Evolutionary conservation across 2,888 invertebrate genomes (phyloP), one percentile per base, ranked within the genome.

Genomic region (Ptychoptera albimana): DNA sequence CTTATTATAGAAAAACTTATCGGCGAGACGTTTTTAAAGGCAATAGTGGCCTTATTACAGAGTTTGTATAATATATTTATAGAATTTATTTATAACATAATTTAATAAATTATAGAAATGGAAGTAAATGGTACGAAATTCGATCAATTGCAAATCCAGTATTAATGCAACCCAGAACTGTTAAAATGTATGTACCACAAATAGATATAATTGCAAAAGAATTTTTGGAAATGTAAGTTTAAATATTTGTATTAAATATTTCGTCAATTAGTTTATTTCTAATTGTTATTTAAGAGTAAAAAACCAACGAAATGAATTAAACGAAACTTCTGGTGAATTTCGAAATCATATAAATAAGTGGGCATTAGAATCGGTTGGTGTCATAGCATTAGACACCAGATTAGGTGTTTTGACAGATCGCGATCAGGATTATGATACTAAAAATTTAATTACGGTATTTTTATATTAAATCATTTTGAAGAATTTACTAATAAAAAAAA

Each of bases 121-220:
- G 78, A 1, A 67, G 72, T 9, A 67, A 73, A 50, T 82, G 82
- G 82, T 70, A 74, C 35, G 67, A 73, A 43, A 70, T 81, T 50
- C 68, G 82, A 13, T 71, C 73, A 1, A 74, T 74, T 46, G 77
- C 79, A 0, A 80, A 81, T 58, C 77, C 77, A 42, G 69, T 77
- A 30, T 63, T 82, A 58, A 60, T 82, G 58, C 72, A 77, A 52
- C 76, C 79, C 0, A 73, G 74, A 50, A 59, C 70, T 47, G 65
- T 71, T 1, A 71, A 69, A 54, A 56, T 70, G 1, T 75, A 75
- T 49, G 54, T 69, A 4, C 62, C 67, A 2, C 65, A 61, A 10
- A 60, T 75, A 45, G 66, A 69, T 45, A 63, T 66, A 46, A 71
- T 75, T 30, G 70, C 71, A 31, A 57, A 53, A 16, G 63, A 63